These are phyloP conservation scores for Centropus bengalensis DNA, from an alignment of 2,113 vertebrate species.

Conservation along the genomic window DNA sequence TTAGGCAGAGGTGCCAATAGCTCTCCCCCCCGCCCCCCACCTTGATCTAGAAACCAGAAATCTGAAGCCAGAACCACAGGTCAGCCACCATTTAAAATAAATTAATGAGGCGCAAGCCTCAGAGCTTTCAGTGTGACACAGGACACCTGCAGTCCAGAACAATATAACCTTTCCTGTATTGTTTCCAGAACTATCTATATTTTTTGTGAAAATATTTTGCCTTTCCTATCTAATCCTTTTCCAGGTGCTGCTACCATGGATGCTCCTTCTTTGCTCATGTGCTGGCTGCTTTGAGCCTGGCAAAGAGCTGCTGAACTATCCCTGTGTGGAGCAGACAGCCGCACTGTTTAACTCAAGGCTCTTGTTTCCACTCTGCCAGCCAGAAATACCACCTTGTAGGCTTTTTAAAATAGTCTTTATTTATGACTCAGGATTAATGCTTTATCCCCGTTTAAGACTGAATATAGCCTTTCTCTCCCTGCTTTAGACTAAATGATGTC, in stretches of 20 bases:
- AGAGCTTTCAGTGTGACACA: not conserved
- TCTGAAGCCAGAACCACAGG: not conserved
- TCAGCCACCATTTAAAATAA: not conserved
- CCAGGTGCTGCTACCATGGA: not conserved
- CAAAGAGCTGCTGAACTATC: not conserved
- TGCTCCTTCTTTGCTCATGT: accelerated
- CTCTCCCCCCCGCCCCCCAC: not conserved
- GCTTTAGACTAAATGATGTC: not conserved
- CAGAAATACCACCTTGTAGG: not conserved
- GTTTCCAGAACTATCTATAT: too few species aligned
- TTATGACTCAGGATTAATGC: slow-evolving; percentile 15
- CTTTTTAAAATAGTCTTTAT: not conserved
- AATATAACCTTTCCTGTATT: not conserved
- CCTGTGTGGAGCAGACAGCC: not conserved
- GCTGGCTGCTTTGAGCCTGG: not conserved
- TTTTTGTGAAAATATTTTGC: not conserved
- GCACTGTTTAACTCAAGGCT: not conserved
- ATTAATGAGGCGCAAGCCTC: not conserved
- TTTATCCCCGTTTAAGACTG: not conserved
- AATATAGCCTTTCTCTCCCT: not conserved
- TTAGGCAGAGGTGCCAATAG: not conserved
- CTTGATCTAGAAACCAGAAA: not conserved
- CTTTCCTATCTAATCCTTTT: not conserved
- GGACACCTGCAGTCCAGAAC: not conserved
- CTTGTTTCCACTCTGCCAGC: not conserved